Percentiles rank a stretch among this genome's conserved stretches.
Evolutionary conservation across 1,140 invertebrate species (phyloP).

Genomic region (Pseudomyrmex sp.): DNA sequence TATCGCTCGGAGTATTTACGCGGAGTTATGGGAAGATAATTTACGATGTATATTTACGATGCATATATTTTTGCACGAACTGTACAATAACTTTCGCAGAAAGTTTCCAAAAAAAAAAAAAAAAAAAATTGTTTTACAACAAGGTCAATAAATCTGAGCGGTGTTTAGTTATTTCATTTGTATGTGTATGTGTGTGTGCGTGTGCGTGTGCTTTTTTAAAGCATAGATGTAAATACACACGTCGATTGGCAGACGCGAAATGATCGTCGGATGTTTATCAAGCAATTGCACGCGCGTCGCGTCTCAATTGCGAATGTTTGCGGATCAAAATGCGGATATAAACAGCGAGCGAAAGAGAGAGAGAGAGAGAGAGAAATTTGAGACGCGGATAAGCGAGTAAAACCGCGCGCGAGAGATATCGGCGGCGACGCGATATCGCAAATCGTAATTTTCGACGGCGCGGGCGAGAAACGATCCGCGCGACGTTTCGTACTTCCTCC

Average conservation of each 20-base stretch:
- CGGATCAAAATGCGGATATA: slow-evolving; percentile 36
- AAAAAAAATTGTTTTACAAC: too few species aligned
- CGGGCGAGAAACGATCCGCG: slow-evolving; percentile 37
- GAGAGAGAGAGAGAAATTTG: not conserved
- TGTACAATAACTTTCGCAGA: not conserved
- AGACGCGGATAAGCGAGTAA: not conserved
- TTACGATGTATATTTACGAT: not conserved
- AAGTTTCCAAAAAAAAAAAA: not conserved
- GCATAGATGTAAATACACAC: not conserved
- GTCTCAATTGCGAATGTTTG: slow-evolving; percentile 32
- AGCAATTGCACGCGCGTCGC: slow-evolving; percentile 31
- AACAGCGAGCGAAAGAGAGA: slow-evolving; percentile 8
- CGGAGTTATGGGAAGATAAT: slow-evolving; percentile 42
- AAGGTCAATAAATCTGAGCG: too few species aligned
- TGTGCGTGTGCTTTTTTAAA: not conserved
- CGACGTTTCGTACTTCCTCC: slow-evolving; percentile 40
- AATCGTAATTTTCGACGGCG: slow-evolving; percentile 9
- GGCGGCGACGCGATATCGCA: slow-evolving; percentile 52
- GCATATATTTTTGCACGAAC: not conserved
- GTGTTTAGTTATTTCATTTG: too few species aligned
- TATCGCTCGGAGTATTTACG: slow-evolving; percentile 33
- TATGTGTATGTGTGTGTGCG: too few species aligned
- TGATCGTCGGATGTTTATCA: slow-evolving; percentile 24
- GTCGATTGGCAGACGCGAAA: slow-evolving; percentile 12
- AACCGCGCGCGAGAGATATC: slow-evolving; percentile 37